A percentile compares a stretch with the other conserved stretches of the same genome.
These are phyloP conservation scores for Cheilinus undulatus DNA, from an alignment of 2,113 vertebrate genomes.

Conservation along the genomic window DNA sequence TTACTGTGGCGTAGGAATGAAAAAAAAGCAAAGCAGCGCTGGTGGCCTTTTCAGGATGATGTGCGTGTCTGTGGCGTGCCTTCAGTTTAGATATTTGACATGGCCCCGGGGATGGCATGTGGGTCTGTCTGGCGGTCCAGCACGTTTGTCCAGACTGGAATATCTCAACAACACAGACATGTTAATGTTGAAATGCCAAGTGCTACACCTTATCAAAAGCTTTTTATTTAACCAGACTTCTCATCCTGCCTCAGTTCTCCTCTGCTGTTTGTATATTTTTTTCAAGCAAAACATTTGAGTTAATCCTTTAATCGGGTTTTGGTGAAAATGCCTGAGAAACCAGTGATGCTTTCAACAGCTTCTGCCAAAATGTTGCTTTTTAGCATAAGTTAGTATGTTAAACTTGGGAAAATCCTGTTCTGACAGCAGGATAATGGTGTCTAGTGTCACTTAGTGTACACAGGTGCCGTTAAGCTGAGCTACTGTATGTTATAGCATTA, in stretches of 20 bases:
- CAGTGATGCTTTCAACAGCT: not conserved
- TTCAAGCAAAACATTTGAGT: not conserved
- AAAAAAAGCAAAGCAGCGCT: constrained; percentile 43
- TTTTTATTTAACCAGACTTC: not conserved
- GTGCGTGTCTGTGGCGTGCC: not conserved
- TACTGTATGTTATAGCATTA: too few relatives aligned
- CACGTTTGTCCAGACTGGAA: not conserved
- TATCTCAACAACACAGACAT: not conserved
- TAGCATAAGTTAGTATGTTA: not conserved
- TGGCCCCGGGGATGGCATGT: not conserved
- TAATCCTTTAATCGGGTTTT: not conserved
- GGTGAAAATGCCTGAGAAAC: not conserved
- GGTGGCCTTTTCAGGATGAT: constrained; percentile 9
- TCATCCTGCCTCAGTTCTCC: not conserved
- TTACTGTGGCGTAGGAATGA: constrained; percentile 28
- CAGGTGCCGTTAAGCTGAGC: too few relatives aligned
- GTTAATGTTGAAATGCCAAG: not conserved
- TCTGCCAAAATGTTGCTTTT: not conserved
- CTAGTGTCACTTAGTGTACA: too few relatives aligned
- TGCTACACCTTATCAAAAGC: not conserved
- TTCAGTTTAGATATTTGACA: not conserved
- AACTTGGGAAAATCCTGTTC: too few relatives aligned
- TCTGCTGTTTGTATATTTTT: not conserved
- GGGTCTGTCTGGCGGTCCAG: not conserved
- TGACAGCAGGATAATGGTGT: not conserved